These are phyloP conservation scores for Nerophis lumbriciformis DNA, from an alignment of 2,113 vertebrate genomes.

Conservation along the genomic window DNA sequence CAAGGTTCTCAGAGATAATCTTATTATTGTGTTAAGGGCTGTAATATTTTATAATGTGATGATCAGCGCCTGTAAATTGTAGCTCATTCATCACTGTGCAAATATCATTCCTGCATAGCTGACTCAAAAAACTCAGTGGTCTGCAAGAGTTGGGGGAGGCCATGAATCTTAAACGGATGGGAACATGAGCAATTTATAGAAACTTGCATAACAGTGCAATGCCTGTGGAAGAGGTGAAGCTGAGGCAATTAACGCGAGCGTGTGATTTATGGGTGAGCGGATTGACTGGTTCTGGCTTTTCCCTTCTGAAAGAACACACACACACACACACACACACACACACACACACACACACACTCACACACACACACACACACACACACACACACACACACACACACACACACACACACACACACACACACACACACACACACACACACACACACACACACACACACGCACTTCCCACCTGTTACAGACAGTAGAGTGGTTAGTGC, in stretches of 20 bases:
- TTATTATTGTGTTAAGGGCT: background rate
- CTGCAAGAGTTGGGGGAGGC: slow-evolving; percentile 16
- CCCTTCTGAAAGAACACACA: background rate
- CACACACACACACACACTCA: slow-evolving; percentile 16
- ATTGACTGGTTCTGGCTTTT: slow-evolving; percentile 22
- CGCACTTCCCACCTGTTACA: slow-evolving; percentile 27
- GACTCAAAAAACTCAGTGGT: slow-evolving; percentile 9
- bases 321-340: background rate
- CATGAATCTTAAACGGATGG: slow-evolving; percentile 34
- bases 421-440: slow-evolving; percentile 12
- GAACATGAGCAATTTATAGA: slow-evolving; percentile 19
- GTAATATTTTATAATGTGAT: background rate
- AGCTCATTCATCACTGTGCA: slow-evolving; percentile 7
- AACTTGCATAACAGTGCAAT: slow-evolving; percentile 40
- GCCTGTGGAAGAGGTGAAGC: slow-evolving; percentile 28
- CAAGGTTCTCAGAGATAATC: background rate
- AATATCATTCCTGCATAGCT: background rate
- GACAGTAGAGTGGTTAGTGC: slow-evolving; percentile 1
- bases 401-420: slow-evolving; percentile 4
- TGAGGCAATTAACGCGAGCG: slow-evolving; percentile 40
- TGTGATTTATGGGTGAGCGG: slow-evolving; percentile 52
- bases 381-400: background rate
- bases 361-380: slow-evolving; percentile 17
- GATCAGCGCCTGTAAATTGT: background rate
- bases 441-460: slow-evolving; percentile 19